phyloP scores from a whole-genome alignment of 2,888 invertebrate genomes.

The Cataglyphis altisquamis region DNA sequence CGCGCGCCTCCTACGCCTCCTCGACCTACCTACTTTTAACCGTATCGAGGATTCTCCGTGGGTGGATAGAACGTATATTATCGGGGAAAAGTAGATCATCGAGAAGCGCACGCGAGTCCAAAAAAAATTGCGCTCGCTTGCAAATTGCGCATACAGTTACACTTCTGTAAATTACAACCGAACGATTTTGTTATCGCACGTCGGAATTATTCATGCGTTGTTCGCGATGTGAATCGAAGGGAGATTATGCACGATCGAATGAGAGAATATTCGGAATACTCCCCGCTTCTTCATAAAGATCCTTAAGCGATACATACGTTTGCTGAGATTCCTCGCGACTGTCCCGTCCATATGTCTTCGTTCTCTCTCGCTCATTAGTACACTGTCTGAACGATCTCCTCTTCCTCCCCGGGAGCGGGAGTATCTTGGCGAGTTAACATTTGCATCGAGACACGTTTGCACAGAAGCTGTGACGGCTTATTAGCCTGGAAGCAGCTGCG shows the following conservation, averaged over 20 bases:
- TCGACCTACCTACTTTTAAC: slow-evolving; percentile 31
- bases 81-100: slow-evolving; percentile 63
- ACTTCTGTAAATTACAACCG: not conserved
- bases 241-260: slow-evolving; percentile 34
- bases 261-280: slow-evolving; percentile 52
- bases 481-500: slow-evolving; percentile 84
- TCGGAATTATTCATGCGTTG: not conserved
- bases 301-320: slow-evolving; percentile 50
- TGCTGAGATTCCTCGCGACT: slow-evolving; percentile 54
- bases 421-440: slow-evolving; percentile 70
- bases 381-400: slow-evolving; percentile 37
- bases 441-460: slow-evolving; percentile 81
- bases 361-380: slow-evolving; percentile 43
- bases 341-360: slow-evolving; percentile 24
- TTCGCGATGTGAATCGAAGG: slow-evolving; percentile 59
- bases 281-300: slow-evolving; percentile 51
- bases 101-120: not conserved
- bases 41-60: slow-evolving; percentile 51
- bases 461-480: slow-evolving; percentile 85
- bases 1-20: slow-evolving; percentile 78
- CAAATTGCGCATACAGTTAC: not conserved
- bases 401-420: slow-evolving; percentile 34
- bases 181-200: not conserved
- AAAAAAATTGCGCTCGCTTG: not conserved
- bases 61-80: slow-evolving; percentile 56